Base-by-base conservation (phyloP, 2,113 vertebrate genomes). In the Crotalus helleri region DNA sequence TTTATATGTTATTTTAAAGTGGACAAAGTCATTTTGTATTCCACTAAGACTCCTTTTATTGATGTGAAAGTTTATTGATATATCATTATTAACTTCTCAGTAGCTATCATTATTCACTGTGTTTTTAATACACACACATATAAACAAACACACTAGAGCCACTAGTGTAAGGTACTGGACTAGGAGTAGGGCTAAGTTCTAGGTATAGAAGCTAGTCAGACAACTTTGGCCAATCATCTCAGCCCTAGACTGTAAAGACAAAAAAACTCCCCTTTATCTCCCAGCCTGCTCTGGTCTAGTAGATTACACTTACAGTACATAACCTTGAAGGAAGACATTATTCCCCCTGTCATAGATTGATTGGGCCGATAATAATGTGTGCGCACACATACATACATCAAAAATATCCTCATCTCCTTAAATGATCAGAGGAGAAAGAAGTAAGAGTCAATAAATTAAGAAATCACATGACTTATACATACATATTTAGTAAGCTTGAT, bases 21-120 rank as follows among this genome's bases (percentile, higher is more conserved):
- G 13, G 81, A 92, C 91, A 61, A 87, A 89, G 0, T 0, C 90
- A 88, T 93, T 89, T 69, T 21, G 15, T 93, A 0, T 0, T 93
- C 49, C 90, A 29, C 49, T 90, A 69, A n/a, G 49, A 54, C 1
- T 44, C 33, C 10, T n/a, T 26, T 55, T 11, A 13, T 85, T 61
- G 54, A 11, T 94, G 0, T 57, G 0, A 57, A 93, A 44, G 90
- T 94, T 94, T 95, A 69, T 64, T 92, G 51, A 26, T 95, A 39
- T 1, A 12, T 92, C 91, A 46, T 61, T 86, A 23, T 93, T 93
- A 49, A 58, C 87, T 85, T 90, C 29, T 64, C 13, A 0, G 0
- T 88, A 85, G 26, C 0, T 0, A 0, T 87, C 24, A 13, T 89
- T 15, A 4, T 90, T 92, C 49, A 92, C 33, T 10, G 1, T 89